Evolutionary conservation across 2,888 invertebrate species (phyloP).

Genomic region (Callimorpha dominula): DNA sequence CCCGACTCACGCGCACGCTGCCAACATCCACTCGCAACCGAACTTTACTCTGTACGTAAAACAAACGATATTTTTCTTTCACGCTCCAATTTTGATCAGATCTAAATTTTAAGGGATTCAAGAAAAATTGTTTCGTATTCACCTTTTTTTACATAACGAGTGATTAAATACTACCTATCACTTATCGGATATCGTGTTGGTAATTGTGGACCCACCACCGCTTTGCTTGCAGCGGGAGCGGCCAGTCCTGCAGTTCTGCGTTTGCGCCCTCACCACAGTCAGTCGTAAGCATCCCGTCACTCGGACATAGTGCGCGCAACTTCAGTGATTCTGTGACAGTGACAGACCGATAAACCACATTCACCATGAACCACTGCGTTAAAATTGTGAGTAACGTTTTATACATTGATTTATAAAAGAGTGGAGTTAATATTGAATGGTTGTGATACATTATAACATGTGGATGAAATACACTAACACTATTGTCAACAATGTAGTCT

Average conservation of each 20-base stretch:
- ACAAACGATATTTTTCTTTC: conserved; percentile 51
- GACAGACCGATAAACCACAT: conserved; percentile 53
- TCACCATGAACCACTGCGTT: conserved; percentile 76
- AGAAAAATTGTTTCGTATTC: background rate
- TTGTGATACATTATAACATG: background rate
- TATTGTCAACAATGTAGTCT: conserved; percentile 8
- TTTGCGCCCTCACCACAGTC: conserved; percentile 49
- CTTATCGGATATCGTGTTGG: conserved; percentile 48
- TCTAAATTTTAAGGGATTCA: background rate
- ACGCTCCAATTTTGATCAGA: conserved; percentile 52
- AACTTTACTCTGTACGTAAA: conserved; percentile 71
- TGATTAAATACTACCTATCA: conserved; percentile 61
- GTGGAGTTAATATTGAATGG: background rate
- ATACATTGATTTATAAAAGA: conserved; percentile 13
- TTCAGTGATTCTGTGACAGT: conserved; percentile 78
- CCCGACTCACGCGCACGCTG: conserved; percentile 75
- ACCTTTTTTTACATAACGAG: conserved; percentile 52
- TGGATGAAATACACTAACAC: conserved; percentile 9
- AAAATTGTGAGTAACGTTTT: conserved; percentile 75
- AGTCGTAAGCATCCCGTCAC: conserved; percentile 70
- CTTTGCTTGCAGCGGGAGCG: conserved; percentile 77
- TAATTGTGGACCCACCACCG: conserved; percentile 75
- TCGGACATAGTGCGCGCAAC: conserved; percentile 67
- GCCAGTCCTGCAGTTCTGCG: conserved; percentile 61
- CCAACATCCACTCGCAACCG: conserved; percentile 70